Evolutionary conservation across 2,888 invertebrate genomes (phyloP).

Genomic region (Diloba caeruleocephala): DNA sequence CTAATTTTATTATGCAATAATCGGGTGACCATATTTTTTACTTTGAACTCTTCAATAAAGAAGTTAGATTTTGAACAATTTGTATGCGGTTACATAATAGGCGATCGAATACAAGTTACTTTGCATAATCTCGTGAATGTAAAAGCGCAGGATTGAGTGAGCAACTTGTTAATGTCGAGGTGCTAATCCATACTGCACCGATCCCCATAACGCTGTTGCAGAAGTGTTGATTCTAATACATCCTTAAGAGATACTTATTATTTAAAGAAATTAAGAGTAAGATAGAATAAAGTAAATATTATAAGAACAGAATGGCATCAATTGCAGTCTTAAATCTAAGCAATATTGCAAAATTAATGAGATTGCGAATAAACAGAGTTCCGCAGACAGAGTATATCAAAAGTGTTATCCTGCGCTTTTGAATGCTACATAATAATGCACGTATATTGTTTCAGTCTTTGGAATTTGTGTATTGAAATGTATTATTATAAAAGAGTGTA

Average conservation of each 20-base stretch:
- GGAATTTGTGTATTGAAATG: constrained; percentile 67
- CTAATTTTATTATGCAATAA: constrained; percentile 44
- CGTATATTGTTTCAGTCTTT: constrained; percentile 65
- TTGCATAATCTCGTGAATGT: constrained; percentile 41
- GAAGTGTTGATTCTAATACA: constrained; percentile 27
- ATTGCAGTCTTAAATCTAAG: constrained; percentile 51
- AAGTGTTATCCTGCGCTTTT: constrained; percentile 52
- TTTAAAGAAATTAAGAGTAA: constrained; percentile 46
- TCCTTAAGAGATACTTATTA: constrained; percentile 49
- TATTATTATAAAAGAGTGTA: constrained; percentile 31
- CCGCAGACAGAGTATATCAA: background rate
- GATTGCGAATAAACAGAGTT: constrained; percentile 16
- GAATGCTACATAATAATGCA: constrained; percentile 47
- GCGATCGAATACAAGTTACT: constrained; percentile 37
- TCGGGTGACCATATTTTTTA: constrained; percentile 31
- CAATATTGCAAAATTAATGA: constrained; percentile 42
- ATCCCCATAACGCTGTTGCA: constrained; percentile 6
- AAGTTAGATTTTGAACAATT: constrained; percentile 23
- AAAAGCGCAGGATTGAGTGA: constrained; percentile 49
- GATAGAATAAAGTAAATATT: constrained; percentile 28
- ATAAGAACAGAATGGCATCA: constrained; percentile 55
- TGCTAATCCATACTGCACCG: constrained; percentile 19
- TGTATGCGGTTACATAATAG: constrained; percentile 27
- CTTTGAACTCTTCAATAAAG: background rate
- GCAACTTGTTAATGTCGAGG: background rate